Base-by-base conservation (phyloP, 2,797 vertebrate genomes). In the Dipus sagitta region DNA sequence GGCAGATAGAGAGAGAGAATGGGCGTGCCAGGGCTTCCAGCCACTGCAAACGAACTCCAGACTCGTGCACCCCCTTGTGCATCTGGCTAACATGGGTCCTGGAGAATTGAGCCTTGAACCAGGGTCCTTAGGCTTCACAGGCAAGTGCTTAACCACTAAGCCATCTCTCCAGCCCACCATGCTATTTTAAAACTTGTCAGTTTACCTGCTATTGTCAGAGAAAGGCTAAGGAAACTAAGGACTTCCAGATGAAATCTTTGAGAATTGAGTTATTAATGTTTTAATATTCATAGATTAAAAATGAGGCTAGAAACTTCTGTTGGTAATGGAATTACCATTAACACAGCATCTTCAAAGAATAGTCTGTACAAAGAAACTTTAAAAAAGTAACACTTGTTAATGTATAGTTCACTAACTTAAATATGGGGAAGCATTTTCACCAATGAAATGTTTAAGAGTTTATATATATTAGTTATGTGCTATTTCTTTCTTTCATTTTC, bases 231-330 rank as follows among this genome's bases (percentile, higher is more conserved):
- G 20, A 38, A 77, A 15, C 3, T 32, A 76, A 13, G 1, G 28
- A 13, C 24, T 70, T 92, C 11, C 74, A 62, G 85, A 92, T 84
- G 52, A 88, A 70, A 74, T 60, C 11, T 71, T 83, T 54, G 84
- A 67, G 12, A 38, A 26, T 21, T 10, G 34, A 78, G 6, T 84
- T 80, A 67, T 79, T 47, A 76, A 6, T 72, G 26, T 14, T 89
- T 83, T 70, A 89, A 64, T 88, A 62, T 92, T 76, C 9, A n/a
- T 60, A 70, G 71, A 38, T 89, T 21, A 67, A 84, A 92, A 62
- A 68, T 83, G 86, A 80, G 70, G 12, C 5, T 6, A 68, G 30
- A 1, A 10, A 54, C 32, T 21, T 6, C 70, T 91, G 28, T 32
- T 38, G 84, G 0, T 71, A 30, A 21, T 24, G 21, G 20, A 82